A percentile compares a stretch with the other conserved stretches of the same genome.
Conservation (phyloP, 2,888 invertebrate genomes). For the Rhabditophanes sp. region DNA sequence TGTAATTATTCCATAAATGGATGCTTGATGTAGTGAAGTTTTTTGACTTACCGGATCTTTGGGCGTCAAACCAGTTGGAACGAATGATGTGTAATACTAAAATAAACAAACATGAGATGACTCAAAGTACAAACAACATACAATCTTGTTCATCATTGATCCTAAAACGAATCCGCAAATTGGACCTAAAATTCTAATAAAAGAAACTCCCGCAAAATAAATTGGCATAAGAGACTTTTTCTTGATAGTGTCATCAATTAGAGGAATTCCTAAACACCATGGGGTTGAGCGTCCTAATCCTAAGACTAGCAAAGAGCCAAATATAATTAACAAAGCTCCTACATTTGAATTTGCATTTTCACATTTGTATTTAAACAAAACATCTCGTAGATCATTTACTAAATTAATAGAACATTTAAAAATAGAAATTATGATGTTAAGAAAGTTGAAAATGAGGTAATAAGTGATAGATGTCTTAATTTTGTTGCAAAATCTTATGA, state of each 20-base stretch:
- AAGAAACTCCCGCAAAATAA: constrained; percentile 41
- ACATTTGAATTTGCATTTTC: constrained; percentile 18
- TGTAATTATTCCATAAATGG: too few species aligned
- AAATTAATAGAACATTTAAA: too few species aligned
- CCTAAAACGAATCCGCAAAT: constrained; percentile 43
- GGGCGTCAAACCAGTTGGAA: constrained; percentile 15
- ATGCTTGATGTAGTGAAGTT: too few species aligned
- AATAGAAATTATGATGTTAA: too few species aligned
- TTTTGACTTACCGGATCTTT: too few species aligned
- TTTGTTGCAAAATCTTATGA: too few species aligned
- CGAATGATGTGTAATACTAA: too few species aligned
- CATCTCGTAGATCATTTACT: constrained; percentile 29
- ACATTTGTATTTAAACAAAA: constrained; percentile 25
- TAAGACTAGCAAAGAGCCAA: constrained; percentile 31
- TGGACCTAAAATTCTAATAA: constrained; percentile 42
- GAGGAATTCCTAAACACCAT: constrained; percentile 41
- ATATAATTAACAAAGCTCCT: constrained; percentile 36
- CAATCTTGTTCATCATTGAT: constrained; percentile 31
- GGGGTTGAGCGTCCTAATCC: constrained; percentile 42
- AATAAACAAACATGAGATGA: too few species aligned
- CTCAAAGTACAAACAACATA: too few species aligned
- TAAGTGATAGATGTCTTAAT: too few species aligned
- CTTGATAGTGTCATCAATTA: constrained; percentile 44
- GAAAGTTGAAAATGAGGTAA: too few species aligned
- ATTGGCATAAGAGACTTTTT: constrained; percentile 35